phyloP scores from a whole-genome alignment of 2,888 invertebrate species.

The Thereva nobilitata region DNA sequence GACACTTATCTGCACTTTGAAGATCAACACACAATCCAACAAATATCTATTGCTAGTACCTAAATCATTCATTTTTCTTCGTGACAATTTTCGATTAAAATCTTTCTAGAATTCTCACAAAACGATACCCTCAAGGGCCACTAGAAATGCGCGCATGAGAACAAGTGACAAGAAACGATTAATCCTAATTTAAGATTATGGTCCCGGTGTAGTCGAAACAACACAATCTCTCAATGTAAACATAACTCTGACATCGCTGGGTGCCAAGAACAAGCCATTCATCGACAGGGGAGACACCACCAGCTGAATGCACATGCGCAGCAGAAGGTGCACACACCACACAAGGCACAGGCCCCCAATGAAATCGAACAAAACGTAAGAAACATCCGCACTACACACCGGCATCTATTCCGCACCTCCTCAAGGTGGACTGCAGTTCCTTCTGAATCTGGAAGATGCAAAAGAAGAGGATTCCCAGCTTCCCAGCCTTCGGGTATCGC shows the following conservation, averaged over 20 bases:
- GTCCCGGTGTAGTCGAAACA: slow-evolving; percentile 26
- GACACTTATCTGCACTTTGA: too few species aligned
- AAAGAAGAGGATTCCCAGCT: too few species aligned
- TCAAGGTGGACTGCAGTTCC: too few species aligned
- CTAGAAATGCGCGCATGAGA: background rate
- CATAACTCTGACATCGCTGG: slow-evolving; percentile 32
- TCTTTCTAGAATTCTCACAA: background rate
- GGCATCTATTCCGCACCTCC: too few species aligned
- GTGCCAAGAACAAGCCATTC: slow-evolving; percentile 38
- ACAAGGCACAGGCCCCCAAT: too few species aligned
- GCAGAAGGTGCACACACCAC: too few species aligned
- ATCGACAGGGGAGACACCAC: background rate
- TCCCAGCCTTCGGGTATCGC: too few species aligned
- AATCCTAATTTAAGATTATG: slow-evolving; percentile 39
- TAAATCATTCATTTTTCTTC: background rate
- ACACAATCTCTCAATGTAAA: slow-evolving; percentile 38
- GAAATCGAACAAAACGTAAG: too few species aligned
- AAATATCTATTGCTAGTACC: too few species aligned
- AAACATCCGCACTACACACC: too few species aligned
- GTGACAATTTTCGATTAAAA: slow-evolving; percentile 26
- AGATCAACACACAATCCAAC: too few species aligned
- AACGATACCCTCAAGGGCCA: background rate
- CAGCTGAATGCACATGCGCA: background rate
- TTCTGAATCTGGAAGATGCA: too few species aligned
- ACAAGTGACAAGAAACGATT: slow-evolving; percentile 38